Percentiles rank a stretch among this genome's conserved stretches.
phyloP scores from a whole-genome alignment of 2,113 vertebrate genomes.

The Eleginops maclovinus region DNA sequence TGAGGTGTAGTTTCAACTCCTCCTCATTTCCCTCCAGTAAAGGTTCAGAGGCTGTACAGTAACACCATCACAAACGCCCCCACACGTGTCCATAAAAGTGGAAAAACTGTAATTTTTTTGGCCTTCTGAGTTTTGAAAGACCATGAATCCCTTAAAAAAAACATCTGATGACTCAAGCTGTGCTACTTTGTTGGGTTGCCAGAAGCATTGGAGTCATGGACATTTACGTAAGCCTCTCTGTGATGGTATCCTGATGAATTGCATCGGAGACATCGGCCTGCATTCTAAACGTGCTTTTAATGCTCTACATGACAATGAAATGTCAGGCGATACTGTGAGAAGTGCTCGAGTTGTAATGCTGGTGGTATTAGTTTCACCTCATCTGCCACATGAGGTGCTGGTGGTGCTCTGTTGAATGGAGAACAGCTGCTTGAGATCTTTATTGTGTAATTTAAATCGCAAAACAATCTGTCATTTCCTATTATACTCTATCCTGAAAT shows the following conservation, averaged over 20 bases:
- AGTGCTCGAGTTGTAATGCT: constrained; percentile 12
- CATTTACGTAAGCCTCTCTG: constrained; percentile 35
- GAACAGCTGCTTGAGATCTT: constrained; percentile 1
- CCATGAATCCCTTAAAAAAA: constrained; percentile 1
- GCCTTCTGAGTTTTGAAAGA: constrained; percentile 14
- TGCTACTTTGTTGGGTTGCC: constrained; percentile 23
- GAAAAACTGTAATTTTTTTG: constrained; percentile 5
- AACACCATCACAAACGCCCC: constrained; percentile 15
- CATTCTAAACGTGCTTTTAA: constrained; percentile 34
- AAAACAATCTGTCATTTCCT: neutral
- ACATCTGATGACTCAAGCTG: constrained; percentile 42
- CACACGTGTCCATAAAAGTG: constrained; percentile 30
- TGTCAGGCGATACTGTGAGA: constrained; percentile 19
- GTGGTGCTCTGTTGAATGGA: neutral
- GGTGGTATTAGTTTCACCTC: constrained; percentile 3
- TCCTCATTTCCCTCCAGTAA: constrained; percentile 7
- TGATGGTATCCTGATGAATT: constrained; percentile 24
- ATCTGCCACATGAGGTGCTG: neutral
- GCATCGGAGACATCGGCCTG: constrained; percentile 11
- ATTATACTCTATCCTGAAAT: neutral
- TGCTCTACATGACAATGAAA: constrained; percentile 38
- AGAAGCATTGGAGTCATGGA: constrained; percentile 31
- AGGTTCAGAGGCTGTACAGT: constrained; percentile 12
- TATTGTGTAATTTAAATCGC: neutral
- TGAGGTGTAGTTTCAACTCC: constrained; percentile 6